phyloP scores from a whole-genome alignment of 1,140 invertebrate genomes.

The Brachionus angularis region DNA sequence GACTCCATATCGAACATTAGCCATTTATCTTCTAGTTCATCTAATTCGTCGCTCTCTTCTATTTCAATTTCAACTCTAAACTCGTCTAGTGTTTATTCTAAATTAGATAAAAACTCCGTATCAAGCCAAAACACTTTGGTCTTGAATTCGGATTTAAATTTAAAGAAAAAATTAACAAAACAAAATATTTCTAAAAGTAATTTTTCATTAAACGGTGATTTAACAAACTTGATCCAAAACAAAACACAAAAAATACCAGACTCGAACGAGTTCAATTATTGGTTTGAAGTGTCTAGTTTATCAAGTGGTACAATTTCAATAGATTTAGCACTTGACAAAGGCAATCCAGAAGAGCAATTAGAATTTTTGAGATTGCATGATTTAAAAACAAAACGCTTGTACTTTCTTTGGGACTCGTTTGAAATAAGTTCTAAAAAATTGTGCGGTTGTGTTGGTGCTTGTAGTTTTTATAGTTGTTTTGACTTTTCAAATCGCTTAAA shows the following conservation, averaged over 20 bases:
- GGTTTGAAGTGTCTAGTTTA: slow-evolving; percentile 87
- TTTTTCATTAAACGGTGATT: too few species aligned
- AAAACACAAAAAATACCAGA: slow-evolving; percentile 44
- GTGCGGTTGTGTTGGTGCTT: slow-evolving; percentile 91
- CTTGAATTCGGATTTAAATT: slow-evolving; percentile 71
- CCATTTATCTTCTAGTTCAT: not conserved
- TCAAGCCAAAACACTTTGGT: slow-evolving; percentile 52
- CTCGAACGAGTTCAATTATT: slow-evolving; percentile 56
- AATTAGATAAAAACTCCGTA: not conserved
- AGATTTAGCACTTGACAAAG: slow-evolving; percentile 71
- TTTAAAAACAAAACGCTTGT: slow-evolving; percentile 75
- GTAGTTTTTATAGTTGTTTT: slow-evolving; percentile 56
- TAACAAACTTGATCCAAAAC: too few species aligned
- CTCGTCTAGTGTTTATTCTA: not conserved
- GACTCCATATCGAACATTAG: not conserved
- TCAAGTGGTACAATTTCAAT: slow-evolving; percentile 80
- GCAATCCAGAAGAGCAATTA: slow-evolving; percentile 54
- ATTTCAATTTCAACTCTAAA: slow-evolving; percentile 16
- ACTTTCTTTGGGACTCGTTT: slow-evolving; percentile 79
- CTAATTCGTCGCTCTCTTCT: slow-evolving; percentile 6
- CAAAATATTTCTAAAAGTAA: too few species aligned
- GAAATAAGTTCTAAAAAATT: not conserved
- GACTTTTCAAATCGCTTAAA: slow-evolving; percentile 61
- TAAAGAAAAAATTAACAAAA: slow-evolving; percentile 73
- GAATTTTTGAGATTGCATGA: slow-evolving; percentile 81